These are phyloP conservation scores for Chascanopsetta lugubris DNA, from an alignment of 2,113 vertebrate species.

Conservation along the genomic window DNA sequence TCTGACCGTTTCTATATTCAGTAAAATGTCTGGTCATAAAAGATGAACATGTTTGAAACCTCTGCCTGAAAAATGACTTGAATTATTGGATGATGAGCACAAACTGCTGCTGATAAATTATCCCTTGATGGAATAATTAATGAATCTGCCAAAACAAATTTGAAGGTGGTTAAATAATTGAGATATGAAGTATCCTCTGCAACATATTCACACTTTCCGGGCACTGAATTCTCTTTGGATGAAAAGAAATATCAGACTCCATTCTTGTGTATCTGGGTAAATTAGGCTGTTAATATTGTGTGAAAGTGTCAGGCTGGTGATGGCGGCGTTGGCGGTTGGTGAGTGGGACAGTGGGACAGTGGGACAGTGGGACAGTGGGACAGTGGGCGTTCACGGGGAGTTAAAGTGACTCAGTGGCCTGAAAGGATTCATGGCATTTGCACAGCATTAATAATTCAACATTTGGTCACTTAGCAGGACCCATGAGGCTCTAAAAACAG, in stretches of 20 bases:
- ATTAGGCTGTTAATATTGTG: neutral
- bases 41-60: neutral
- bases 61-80: neutral
- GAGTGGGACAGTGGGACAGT: slow-evolving; percentile 29
- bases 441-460: slow-evolving; percentile 72
- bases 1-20: too few relatives aligned
- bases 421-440: slow-evolving; percentile 63
- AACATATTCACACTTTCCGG: neutral
- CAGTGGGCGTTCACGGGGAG: slow-evolving; percentile 43
- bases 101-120: neutral
- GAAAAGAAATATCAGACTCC: neutral
- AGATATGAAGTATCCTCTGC: neutral
- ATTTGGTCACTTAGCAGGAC: slow-evolving; percentile 65
- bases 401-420: slow-evolving; percentile 56
- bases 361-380: slow-evolving; percentile 1
- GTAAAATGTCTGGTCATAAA: too few relatives aligned
- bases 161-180: neutral
- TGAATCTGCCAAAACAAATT: neutral
- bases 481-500: slow-evolving; percentile 62
- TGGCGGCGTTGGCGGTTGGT: slow-evolving; percentile 7
- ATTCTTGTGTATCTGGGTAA: neutral
- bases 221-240: neutral
- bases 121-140: neutral
- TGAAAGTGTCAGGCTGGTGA: neutral
- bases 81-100: neutral